Base-by-base conservation (phyloP, 2,113 vertebrate species). In the Oceanites oceanicus region DNA sequence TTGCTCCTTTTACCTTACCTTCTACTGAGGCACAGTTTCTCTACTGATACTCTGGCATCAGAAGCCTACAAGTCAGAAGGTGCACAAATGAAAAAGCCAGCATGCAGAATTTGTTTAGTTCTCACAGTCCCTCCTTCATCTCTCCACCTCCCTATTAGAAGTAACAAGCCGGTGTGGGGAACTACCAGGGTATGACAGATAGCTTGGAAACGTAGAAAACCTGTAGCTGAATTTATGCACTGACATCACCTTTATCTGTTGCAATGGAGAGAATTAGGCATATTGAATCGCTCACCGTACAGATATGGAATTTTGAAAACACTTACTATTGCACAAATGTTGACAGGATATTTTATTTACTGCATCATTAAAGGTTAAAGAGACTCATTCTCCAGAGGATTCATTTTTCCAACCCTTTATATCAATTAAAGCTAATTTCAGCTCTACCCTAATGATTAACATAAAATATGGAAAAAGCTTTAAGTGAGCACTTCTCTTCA, bases 331-430 rank as follows among this genome's bases (percentile, higher is more conserved):
- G 91, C 96, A 97, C 83, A 96, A 95, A 96, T 87, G 90, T 94
- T 86, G 96, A 93, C 94, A 96, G 92, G 76, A 9, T 95, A 72
- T 92, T 95, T 96, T 97, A 96, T 97, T 96, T 94, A 95, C 96
- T 91, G 76, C 96, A 96, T 94, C 94, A 91, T 96, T 97, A 96
- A 84, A 96, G 94, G 95, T 91, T 94, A 95, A 94, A 96, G 83
- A 94, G 92, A 91, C 92, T 95, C 88, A 18, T 91, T 92, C 94
- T 94, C 96, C 32, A 34, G 95, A 89, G 94, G 53, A 93, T 94
- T 95, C 61, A 68, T 90, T 94, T 97, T 96, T 91, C 86, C 91
- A 93, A 22, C 25, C 61, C 86, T 81, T 96, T 96, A 96, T 96
- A 95, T 94, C 92, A 97, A 96, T 96, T 95, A 97, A 92, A 87